These are phyloP conservation scores for Scartelaos histophorus DNA, from an alignment of 2,113 vertebrate genomes.

Conservation along the genomic window DNA sequence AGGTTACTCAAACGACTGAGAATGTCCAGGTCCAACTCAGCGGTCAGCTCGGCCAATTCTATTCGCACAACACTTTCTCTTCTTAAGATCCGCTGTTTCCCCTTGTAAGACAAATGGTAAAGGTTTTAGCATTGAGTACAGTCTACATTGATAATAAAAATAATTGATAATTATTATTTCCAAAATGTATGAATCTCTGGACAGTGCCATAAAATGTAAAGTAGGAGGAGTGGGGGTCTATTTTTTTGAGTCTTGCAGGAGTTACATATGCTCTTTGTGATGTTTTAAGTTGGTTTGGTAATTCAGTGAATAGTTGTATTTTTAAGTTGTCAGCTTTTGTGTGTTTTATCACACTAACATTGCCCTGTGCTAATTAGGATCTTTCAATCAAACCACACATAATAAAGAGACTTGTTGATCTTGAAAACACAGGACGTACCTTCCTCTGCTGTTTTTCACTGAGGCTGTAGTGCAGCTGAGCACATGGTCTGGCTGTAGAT, in stretches of 20 bases:
- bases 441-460: slow-evolving; percentile 78
- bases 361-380: neutral
- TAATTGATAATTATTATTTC: no score
- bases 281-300: no score
- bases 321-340: neutral
- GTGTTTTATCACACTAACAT: neutral
- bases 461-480: slow-evolving; percentile 82
- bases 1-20: slow-evolving; percentile 70
- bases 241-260: no score
- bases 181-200: no score
- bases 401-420: neutral
- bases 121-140: neutral
- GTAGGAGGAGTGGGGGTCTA: no score
- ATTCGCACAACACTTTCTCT: slow-evolving; percentile 69
- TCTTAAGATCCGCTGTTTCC: slow-evolving; percentile 71
- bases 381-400: neutral
- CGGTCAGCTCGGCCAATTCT: slow-evolving; percentile 74
- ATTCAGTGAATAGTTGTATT: neutral
- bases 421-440: slow-evolving; percentile 58
- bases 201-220: no score
- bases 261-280: no score
- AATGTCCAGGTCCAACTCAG: slow-evolving; percentile 79
- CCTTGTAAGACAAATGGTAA: slow-evolving; percentile 49
- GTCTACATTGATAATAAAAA: neutral
- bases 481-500: slow-evolving; percentile 80